phyloP scores from a whole-genome alignment of 2,797 vertebrate genomes.

The Chiloscyllium punctatum region DNA sequence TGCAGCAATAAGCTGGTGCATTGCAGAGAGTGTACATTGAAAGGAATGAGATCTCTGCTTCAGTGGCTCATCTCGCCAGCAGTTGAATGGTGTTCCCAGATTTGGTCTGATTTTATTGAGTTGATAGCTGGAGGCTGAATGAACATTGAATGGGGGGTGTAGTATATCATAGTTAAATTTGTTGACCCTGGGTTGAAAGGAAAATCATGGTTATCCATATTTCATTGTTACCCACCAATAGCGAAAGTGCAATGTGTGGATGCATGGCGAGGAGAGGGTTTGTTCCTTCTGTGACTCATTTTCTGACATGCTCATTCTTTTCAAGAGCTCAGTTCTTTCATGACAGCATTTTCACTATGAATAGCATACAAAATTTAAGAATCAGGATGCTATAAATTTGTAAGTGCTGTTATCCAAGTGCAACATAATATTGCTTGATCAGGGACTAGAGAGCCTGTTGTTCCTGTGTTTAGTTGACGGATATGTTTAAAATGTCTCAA shows the following conservation, averaged over 20 bases:
- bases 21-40: constrained; percentile 9
- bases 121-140: background rate
- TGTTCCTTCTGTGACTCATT: background rate
- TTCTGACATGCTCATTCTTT: background rate
- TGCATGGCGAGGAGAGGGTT: background rate
- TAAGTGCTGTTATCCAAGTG: background rate
- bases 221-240: background rate
- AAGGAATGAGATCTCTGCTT: background rate
- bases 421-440: background rate
- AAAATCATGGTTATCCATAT: background rate
- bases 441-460: background rate
- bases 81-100: background rate
- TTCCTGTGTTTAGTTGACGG: background rate
- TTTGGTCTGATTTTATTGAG: background rate
- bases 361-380: background rate
- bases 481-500: background rate
- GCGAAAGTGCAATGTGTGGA: background rate
- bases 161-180: background rate
- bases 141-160: background rate
- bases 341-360: background rate
- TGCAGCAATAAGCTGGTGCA: constrained; percentile 17
- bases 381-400: background rate
- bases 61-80: background rate
- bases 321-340: background rate
- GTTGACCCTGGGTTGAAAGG: background rate